Base-by-base conservation (phyloP, 2,113 vertebrate species). In the Vulpes ferrilata region DNA sequence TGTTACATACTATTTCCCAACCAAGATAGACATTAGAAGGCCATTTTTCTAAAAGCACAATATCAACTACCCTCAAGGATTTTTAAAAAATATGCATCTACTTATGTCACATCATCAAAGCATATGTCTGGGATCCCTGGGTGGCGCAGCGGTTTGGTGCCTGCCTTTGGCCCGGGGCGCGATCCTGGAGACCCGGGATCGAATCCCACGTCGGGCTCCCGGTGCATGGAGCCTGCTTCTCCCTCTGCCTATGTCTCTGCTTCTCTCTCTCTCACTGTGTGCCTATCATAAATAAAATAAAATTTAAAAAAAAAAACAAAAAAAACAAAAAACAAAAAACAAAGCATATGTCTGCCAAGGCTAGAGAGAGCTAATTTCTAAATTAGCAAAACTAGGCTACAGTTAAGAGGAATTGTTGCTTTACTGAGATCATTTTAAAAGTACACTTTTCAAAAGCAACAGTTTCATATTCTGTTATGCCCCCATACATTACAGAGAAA, bases 71-170 rank as follows among this genome's bases (percentile, higher is more conserved):
- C 19, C 51, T 85, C 10, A 27, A 35, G 76, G 32, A 89, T 67
- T 93, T 93, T 71, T 81, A 76, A 89, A 89, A 97, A 74, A 62
- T 60, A 88, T 89, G n/a, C 51, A 67, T 82, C 55, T 27, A 83
- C 59, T 93, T 87, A 64, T 20, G 74, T 32, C 22, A 62, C 8
- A 81, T 19, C 38, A 48, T 62, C 15, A 96, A 93, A 84, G 11
- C 59, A 35, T 30, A 23, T 80, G 43, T 51, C 80, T 84, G 65
- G n/a, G n/a, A n/a, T n/a, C n/a, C n/a, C n/a, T n/a, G n/a, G n/a
- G n/a, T n/a, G n/a, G n/a, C n/a, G n/a, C n/a, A n/a, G n/a, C n/a
- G n/a, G n/a, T n/a, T n/a, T n/a, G n/a, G n/a, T n/a, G n/a, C n/a
- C n/a, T n/a, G n/a, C n/a, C n/a, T n/a, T n/a, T n/a, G n/a, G n/a